Base-by-base conservation (phyloP, 2,888 invertebrate species). In the Bugula neritina region DNA sequence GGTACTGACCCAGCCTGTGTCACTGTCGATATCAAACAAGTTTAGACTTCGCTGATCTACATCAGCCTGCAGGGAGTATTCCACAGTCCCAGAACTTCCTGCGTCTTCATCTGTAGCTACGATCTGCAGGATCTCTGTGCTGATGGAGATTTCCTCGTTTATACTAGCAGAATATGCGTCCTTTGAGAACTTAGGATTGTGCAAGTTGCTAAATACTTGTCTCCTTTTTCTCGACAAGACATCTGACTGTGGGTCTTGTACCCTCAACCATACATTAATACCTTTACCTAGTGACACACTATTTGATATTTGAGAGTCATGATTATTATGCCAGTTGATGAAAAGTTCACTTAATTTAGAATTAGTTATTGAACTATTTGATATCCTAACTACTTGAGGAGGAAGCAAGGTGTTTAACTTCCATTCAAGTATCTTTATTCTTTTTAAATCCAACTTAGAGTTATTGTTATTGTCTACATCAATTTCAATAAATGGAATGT, bases 131-230 rank as follows among this genome's bases (percentile, higher is more conserved):
- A 98, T 93, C 0, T 92, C 91, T 0, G 95, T 93, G 0, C 95
- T 97, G 0, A 95, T 89, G 0, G 97, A 96, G n/a, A 94, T 94
- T 82, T 99, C 98, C 85, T 99, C 98, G 0, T 93, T 88, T 1
- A 98, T 91, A 13, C 17, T 25, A 23, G 31, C 70, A 70, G 13
- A 25, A 29, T 70, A 70, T 2, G 70, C 10, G 23, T n/a, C 3
- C 2, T 43, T 3, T 3, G 23, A 35, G 29, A 70, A 70, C 43
- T 43, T n/a, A 2, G 70, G 70, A 10, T 10, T 29, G 23, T 21
- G n/a, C 52, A 54, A 23, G 52, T 70, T 70, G 31, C 63, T 63
- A 34, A 63, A 63, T 10, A 63, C 21, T 31, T 63, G 63, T 34
- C 63, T 63, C n/a, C 31, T 63, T 13, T 21, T 3, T 17, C 63